Base-by-base conservation (phyloP, 2,113 vertebrate genomes). In the Xiphophorus hellerii region DNA sequence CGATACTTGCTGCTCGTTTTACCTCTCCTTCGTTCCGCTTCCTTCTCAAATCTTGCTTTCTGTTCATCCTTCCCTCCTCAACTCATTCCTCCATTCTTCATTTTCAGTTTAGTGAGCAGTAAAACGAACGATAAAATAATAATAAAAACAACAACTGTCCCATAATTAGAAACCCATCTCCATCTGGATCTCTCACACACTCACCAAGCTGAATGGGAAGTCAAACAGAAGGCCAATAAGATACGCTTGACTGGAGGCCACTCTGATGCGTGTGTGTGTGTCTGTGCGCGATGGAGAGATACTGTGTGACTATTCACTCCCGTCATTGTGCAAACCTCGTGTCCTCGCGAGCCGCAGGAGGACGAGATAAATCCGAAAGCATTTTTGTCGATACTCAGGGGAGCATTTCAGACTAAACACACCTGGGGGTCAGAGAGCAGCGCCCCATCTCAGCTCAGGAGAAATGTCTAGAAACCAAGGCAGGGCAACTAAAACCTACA, bases 181-280 rank as follows among this genome's bases (percentile, higher is more conserved):
- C 91, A 90, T 90, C 90, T 92, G 89, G 90, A 84, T 89, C 81
- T 62, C 76, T 60, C 73, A 67, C 71, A 75, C 78, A 64, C 73
- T 70, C 76, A 71, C 86, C 83, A 76, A 80, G 76, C 33, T 70
- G 77, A 78, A 85, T 62, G 84, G 87, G 86, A 90, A 92, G 88
- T 90, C 87, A 90, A 87, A 90, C 87, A 92, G 82, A 87, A 90
- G 87, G 89, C 90, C 84, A 90, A 88, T 89, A 90, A 89, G 84
- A 85, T 76, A 87, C 81, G 88, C 87, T 91, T 75, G 85, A 89
- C 88, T 90, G 87, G 84, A 85, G 81, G 85, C 83, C 65, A 86
- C 78, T 83, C 42, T 73, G 70, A 72, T 78, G 74, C 64, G 54
- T 54, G 35, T 12, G 35, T 37, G 10, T 0, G 35, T 35, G 33